Evolutionary conservation across 1,140 invertebrate genomes (phyloP), one percentile per base, ranked within the genome.

Genomic region (Propsilocerus akamusi): DNA sequence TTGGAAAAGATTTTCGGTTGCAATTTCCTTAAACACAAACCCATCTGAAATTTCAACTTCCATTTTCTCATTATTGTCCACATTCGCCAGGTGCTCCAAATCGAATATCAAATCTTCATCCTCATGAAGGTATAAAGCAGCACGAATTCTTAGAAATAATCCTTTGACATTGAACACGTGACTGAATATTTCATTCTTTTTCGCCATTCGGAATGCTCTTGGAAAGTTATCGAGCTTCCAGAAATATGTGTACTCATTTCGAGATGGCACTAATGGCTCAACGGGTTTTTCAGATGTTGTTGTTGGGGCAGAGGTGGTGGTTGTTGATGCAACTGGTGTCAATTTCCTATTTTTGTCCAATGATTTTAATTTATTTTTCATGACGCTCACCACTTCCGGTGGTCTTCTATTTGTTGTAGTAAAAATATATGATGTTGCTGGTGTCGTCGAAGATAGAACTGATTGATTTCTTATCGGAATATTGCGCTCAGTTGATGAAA

Each of bases 331-430:
- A 41, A 20, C 22, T 4, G 5, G 17, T 6, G 4, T n/a, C 3
- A 8, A 20, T 20, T 41, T 20, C 17, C n/a, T n/a, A 20, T 20
- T 17, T 20, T 14, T 41, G 14, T 41, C 34, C 11, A 41, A 41
- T 41, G 34, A 41, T 17, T 41, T 41, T 20, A 41, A 41, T 41
- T 41, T 41, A 41, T 41, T 41, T 41, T n/a, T n/a, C n/a, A n/a
- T n/a, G n/a, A 20, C 34, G 22, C 22, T 41, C 5, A 41, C 22
- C 22, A 41, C 34, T 20, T n/a, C 17, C 22, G 34, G 14, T 7
- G 14, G 8, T 41, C n/a, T 20, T 41, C 6, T 30, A 30, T 30
- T 30, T 30, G 34, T 2, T 14, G 34, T 41, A 4, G 14, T 41
- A 6, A 20, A n/a, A n/a, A n/a, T n/a, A n/a, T n/a, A 20, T 17